Percentiles rank a stretch among this genome's conserved stretches.
Conservation (phyloP, 2,797 vertebrate genomes). For the Danio jaintianensis region DNA sequence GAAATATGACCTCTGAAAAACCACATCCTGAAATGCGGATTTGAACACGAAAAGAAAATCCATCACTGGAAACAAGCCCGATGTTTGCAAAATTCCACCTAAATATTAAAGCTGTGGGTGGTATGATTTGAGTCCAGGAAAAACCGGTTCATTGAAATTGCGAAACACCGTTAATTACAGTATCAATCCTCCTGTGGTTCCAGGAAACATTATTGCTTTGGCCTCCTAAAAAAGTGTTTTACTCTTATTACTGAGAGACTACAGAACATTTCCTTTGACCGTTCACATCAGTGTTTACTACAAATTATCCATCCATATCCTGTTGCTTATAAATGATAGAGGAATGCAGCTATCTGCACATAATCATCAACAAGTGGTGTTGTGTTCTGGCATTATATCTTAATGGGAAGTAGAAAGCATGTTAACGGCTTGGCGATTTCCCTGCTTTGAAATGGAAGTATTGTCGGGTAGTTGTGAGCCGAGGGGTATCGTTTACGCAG, state of each 20-base stretch:
- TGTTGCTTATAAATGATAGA: slow-evolving; percentile 45
- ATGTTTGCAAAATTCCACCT: slow-evolving; percentile 2
- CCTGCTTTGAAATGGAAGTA: slow-evolving; percentile 55
- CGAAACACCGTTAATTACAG: slow-evolving; percentile 31
- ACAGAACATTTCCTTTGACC: neutral
- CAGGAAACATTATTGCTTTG: neutral
- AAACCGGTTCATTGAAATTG: slow-evolving; percentile 23
- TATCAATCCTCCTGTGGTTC: neutral
- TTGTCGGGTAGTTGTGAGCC: slow-evolving; percentile 48
- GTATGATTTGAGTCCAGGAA: slow-evolving; percentile 15
- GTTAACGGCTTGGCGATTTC: slow-evolving; percentile 51
- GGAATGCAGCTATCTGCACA: slow-evolving; percentile 5
- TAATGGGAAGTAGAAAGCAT: slow-evolving; percentile 49
- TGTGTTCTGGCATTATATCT: slow-evolving; percentile 55
- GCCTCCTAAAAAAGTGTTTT: too few species aligned
- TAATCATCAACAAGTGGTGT: slow-evolving; percentile 34
- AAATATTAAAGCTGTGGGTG: slow-evolving; percentile 27
- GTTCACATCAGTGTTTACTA: slow-evolving; percentile 32
- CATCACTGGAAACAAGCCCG: neutral
- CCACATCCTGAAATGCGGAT: neutral
- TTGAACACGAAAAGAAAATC: neutral
- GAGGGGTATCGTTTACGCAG: slow-evolving; percentile 53
- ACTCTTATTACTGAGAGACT: neutral
- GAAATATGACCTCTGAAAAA: slow-evolving; percentile 19
- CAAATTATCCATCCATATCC: slow-evolving; percentile 35